phyloP scores from a whole-genome alignment of 2,797 vertebrate species.

The Lepilemur septentrionalis region DNA sequence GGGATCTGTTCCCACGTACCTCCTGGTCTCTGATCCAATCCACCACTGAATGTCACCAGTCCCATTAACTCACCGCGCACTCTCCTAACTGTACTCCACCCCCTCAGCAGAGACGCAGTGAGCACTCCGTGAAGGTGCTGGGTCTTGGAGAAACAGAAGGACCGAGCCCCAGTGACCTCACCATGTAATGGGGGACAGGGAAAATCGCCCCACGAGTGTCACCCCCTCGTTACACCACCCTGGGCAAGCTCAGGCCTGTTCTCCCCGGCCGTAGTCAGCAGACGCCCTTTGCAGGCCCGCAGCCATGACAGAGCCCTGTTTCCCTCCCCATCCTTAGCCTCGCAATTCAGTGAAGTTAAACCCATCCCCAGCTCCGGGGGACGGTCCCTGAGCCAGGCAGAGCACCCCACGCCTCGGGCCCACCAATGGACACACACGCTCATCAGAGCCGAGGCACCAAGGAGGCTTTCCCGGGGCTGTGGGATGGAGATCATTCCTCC shows the following conservation, averaged over 20 bases:
- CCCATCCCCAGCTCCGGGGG: not conserved
- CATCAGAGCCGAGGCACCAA: not conserved
- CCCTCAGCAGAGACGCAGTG: not conserved
- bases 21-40: not conserved
- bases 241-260: not conserved
- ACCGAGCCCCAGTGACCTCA: not conserved
- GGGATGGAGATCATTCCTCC: not conserved
- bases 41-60: not conserved
- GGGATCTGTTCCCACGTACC: not conserved
- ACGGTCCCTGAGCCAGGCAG: not conserved
- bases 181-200: not conserved
- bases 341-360: not conserved
- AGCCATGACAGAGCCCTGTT: not conserved
- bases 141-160: not conserved
- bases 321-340: not conserved
- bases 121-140: not conserved
- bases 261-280: not conserved
- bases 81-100: not conserved
- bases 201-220: too few relatives aligned
- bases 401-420: not conserved
- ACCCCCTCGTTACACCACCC: not conserved
- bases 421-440: not conserved
- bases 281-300: not conserved
- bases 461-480: not conserved
- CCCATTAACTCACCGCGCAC: not conserved